phyloP scores from a whole-genome alignment of 2,797 vertebrate genomes.

The Champsocephalus gunnari region DNA sequence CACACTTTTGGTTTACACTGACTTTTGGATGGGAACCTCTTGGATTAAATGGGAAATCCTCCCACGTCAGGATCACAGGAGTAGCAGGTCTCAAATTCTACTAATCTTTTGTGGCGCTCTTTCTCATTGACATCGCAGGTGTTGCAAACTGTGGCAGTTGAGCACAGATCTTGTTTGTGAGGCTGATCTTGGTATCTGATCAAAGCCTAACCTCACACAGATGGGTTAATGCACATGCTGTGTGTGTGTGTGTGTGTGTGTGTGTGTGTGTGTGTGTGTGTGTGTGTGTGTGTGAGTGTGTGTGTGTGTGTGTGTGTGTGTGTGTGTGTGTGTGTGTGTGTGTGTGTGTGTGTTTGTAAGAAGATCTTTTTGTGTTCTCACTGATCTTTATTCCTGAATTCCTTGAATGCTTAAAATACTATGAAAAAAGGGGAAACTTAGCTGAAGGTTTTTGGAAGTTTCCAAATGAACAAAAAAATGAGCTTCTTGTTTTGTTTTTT shows the following conservation, averaged over 20 bases:
- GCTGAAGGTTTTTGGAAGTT: neutral
- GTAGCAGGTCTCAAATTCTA: slow-evolving; percentile 8
- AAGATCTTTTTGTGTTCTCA: slow-evolving; percentile 1
- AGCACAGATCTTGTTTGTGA: slow-evolving; percentile 59
- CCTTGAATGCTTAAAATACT: neutral
- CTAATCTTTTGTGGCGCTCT: slow-evolving; percentile 36
- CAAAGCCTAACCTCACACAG: slow-evolving; percentile 76
- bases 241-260: slow-evolving; percentile 7
- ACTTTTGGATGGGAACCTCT: slow-evolving; percentile 5
- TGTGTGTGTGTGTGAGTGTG: neutral
- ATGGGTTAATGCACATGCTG: slow-evolving; percentile 52
- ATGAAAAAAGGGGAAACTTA: neutral
- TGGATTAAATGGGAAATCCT: slow-evolving; percentile 16
- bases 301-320: neutral
- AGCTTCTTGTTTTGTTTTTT: neutral
- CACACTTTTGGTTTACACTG: neutral
- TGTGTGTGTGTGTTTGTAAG: slow-evolving; percentile 2
- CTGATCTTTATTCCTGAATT: slow-evolving; percentile 16
- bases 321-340: neutral
- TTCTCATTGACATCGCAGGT: slow-evolving; percentile 66
- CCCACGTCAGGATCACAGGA: slow-evolving; percentile 11
- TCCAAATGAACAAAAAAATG: neutral
- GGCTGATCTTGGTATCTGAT: slow-evolving; percentile 76
- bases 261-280: neutral
- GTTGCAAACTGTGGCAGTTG: slow-evolving; percentile 70